These are phyloP conservation scores for Aphodius sticticus DNA, from an alignment of 2,888 invertebrate species.

Conservation along the genomic window DNA sequence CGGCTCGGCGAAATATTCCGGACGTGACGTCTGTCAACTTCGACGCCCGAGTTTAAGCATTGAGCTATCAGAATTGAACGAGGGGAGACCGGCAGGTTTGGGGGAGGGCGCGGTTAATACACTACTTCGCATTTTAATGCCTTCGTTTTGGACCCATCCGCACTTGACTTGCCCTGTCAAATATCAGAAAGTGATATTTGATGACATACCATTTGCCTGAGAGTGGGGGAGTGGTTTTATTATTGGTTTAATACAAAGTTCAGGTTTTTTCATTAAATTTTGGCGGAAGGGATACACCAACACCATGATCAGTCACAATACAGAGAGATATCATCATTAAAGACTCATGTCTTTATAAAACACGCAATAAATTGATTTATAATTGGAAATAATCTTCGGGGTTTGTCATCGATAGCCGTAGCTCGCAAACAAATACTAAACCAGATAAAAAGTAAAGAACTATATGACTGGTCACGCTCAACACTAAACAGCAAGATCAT, in stretches of 20 bases:
- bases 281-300: too few species aligned
- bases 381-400: too few species aligned
- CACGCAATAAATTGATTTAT: too few species aligned
- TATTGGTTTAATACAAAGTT: neutral
- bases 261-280: neutral
- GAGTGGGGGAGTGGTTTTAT: neutral
- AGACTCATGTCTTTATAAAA: too few species aligned
- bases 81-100: conserved; percentile 10
- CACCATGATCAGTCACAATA: too few species aligned
- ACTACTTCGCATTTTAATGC: conserved; percentile 25
- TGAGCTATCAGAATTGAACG: conserved; percentile 20
- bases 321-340: too few species aligned
- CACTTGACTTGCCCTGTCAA: conserved; percentile 12
- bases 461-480: too few species aligned
- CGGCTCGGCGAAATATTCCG: conserved; percentile 18
- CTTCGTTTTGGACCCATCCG: conserved; percentile 8
- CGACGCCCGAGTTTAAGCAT: conserved; percentile 16
- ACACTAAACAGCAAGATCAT: too few species aligned
- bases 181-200: conserved; percentile 21
- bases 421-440: too few species aligned
- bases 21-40: conserved; percentile 26
- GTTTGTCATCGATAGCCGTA: too few species aligned
- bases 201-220: neutral
- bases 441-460: too few species aligned
- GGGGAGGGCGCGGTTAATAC: conserved; percentile 21